Conservation (phyloP, 2,888 invertebrate species). For the Rhagonycha fulva region DNA sequence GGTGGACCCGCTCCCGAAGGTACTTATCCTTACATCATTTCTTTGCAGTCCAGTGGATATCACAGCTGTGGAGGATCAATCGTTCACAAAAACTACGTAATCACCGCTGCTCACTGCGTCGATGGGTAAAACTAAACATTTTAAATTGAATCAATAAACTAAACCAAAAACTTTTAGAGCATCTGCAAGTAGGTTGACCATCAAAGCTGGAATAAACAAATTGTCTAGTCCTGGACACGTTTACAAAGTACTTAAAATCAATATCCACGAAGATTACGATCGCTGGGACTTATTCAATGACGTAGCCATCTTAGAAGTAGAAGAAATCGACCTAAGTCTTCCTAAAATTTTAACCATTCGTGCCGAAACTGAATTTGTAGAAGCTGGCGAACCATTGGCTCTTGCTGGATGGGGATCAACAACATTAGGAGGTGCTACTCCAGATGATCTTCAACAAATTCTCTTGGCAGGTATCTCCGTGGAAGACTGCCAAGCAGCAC, state of each 20-base stretch:
- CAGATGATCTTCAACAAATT: conserved; percentile 61
- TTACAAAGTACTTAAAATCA: no score
- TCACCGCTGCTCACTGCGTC: conserved; percentile 44
- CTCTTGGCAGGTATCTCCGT: conserved; percentile 59
- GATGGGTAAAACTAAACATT: conserved; percentile 1
- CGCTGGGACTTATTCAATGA: no score
- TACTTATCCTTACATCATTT: conserved; percentile 39
- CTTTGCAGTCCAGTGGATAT: conserved; percentile 25
- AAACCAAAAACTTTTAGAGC: no score
- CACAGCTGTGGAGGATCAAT: conserved; percentile 41
- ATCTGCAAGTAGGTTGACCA: no score
- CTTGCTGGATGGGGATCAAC: conserved; percentile 49
- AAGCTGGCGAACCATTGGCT: conserved; percentile 45
- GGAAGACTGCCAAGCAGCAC: not conserved
- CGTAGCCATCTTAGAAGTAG: no score
- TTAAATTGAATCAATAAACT: not conserved
- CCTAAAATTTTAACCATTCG: not conserved
- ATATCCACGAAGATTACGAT: no score
- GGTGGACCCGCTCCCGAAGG: conserved; percentile 30
- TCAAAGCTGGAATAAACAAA: no score
- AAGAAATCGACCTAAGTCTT: not conserved
- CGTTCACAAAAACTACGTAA: conserved; percentile 29
- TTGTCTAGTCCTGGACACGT: no score
- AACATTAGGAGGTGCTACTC: conserved; percentile 60
- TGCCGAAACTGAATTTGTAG: conserved; percentile 38